phyloP scores from a whole-genome alignment of 2,113 vertebrate species.

The Plectropomus leopardus region DNA sequence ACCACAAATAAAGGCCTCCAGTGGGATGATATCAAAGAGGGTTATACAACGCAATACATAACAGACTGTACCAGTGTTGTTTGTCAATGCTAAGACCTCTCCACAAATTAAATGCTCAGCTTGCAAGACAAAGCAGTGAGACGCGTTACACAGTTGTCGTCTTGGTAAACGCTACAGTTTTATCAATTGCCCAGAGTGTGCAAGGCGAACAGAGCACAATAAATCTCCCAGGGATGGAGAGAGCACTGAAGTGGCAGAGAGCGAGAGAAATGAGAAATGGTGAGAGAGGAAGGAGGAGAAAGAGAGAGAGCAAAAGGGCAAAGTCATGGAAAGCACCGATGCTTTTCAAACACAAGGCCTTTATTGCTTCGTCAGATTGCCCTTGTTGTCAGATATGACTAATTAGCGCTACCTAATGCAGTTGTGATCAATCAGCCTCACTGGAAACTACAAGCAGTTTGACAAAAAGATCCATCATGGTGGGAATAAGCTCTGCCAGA shows the following conservation, averaged over 20 bases:
- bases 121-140: conserved; percentile 52
- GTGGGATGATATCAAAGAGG: conserved; percentile 54
- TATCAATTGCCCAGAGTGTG: conserved; percentile 42
- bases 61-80: conserved; percentile 41
- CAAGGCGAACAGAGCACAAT: conserved; percentile 21
- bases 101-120: conserved; percentile 65
- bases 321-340: conserved; percentile 12
- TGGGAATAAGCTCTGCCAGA: conserved; percentile 17
- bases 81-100: conserved; percentile 49
- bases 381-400: conserved; percentile 42
- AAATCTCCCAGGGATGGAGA: conserved; percentile 52
- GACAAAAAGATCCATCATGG: conserved; percentile 31
- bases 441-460: conserved; percentile 25
- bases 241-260: conserved; percentile 35
- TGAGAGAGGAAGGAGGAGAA: conserved; percentile 4
- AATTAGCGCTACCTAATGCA: conserved; percentile 38
- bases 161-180: conserved; percentile 47
- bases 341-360: conserved; percentile 19
- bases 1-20: conserved; percentile 40
- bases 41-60: conserved; percentile 50
- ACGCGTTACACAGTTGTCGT: conserved; percentile 24
- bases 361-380: conserved; percentile 21
- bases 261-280: conserved; percentile 49
- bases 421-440: conserved; percentile 40
- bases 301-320: not conserved